Conservation (phyloP, 2,113 vertebrate species). For the Oryzias celebensis region DNA sequence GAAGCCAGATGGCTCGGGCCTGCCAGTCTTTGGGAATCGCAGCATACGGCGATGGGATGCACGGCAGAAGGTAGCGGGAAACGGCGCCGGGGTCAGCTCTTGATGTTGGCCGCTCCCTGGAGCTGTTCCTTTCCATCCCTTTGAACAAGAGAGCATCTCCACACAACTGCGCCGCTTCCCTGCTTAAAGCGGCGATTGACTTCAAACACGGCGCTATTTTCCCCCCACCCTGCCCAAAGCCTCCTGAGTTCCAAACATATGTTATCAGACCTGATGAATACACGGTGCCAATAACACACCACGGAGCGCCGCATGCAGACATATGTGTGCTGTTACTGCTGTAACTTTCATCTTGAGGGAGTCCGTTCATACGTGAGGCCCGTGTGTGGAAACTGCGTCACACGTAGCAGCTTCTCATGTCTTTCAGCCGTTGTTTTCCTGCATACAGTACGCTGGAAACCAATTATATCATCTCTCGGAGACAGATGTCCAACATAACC, state of each 20-base stretch:
- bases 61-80: slow-evolving; percentile 74
- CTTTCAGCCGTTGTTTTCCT: slow-evolving; percentile 13
- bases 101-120: slow-evolving; percentile 76
- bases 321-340: slow-evolving; percentile 57
- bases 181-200: slow-evolving; percentile 69
- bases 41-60: slow-evolving; percentile 70
- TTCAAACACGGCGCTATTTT: slow-evolving; percentile 68
- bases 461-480: slow-evolving; percentile 72
- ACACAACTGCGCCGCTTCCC: slow-evolving; percentile 61
- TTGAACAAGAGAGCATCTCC: slow-evolving; percentile 76
- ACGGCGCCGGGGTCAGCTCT: slow-evolving; percentile 75
- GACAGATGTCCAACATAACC: slow-evolving; percentile 79
- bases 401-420: slow-evolving; percentile 11
- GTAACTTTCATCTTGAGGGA: slow-evolving; percentile 61
- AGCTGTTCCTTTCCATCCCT: slow-evolving; percentile 75
- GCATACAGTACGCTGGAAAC: slow-evolving; percentile 60
- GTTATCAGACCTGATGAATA: slow-evolving; percentile 69
- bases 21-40: slow-evolving; percentile 72
- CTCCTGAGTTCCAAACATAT: slow-evolving; percentile 77
- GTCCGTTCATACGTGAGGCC: slow-evolving; percentile 37
- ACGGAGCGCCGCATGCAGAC: slow-evolving; percentile 52
- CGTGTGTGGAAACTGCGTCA: slow-evolving; percentile 39
- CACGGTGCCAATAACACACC: slow-evolving; percentile 62
- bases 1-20: slow-evolving; percentile 79
- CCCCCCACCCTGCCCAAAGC: slow-evolving; percentile 59